Conservation (phyloP, 2,113 vertebrate genomes). For the Ctenomys sociabilis region DNA sequence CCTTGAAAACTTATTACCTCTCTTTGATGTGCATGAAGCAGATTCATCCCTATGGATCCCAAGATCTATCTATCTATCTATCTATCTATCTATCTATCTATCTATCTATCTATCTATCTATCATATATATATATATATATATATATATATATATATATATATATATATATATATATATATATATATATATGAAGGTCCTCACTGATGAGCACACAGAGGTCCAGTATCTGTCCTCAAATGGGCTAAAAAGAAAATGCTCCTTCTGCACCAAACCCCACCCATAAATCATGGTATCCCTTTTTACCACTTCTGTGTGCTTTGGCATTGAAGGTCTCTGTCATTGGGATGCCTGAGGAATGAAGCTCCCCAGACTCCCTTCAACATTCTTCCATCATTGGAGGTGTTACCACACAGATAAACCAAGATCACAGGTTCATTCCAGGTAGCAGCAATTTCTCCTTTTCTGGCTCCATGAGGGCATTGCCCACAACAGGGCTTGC, state of each 20-base stretch:
- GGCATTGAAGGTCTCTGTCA: neutral
- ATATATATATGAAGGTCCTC: neutral
- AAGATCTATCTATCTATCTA: too few relatives aligned
- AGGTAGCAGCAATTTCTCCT: neutral
- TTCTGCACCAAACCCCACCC: rapidly evolving
- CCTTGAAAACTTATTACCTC: neutral
- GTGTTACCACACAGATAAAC: neutral
- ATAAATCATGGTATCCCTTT: neutral
- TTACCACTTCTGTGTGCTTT: neutral
- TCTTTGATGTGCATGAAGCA: too few relatives aligned
- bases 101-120: too few relatives aligned
- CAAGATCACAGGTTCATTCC: neutral
- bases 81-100: too few relatives aligned
- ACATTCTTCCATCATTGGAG: neutral
- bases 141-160: too few relatives aligned
- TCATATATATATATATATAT: too few relatives aligned
- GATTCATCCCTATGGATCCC: neutral
- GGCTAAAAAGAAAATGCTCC: neutral
- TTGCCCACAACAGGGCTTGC: neutral
- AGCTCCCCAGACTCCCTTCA: neutral
- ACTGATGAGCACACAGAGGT: neutral
- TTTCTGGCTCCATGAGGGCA: neutral
- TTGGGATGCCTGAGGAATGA: neutral
- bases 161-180: too few relatives aligned
- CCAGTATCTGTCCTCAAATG: neutral